phyloP scores from a whole-genome alignment of 2,797 vertebrate genomes.

The Sarcoramphus papa region DNA sequence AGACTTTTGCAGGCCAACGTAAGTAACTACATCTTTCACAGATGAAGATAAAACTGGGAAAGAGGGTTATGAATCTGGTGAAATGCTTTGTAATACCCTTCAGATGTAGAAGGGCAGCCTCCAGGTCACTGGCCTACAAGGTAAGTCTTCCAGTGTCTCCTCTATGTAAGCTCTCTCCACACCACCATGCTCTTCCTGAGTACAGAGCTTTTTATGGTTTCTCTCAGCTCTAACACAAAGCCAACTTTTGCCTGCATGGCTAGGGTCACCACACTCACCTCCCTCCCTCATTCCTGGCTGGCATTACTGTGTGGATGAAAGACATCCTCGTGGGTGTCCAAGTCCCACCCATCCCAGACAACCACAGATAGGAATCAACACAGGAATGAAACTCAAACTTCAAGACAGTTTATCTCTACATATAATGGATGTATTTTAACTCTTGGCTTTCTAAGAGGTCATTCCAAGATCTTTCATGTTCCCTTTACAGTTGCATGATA shows the following conservation, averaged over 20 bases:
- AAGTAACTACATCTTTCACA: background rate
- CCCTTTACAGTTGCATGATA: background rate
- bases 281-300: background rate
- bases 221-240: background rate
- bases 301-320: background rate
- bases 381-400: background rate
- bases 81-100: background rate
- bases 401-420: background rate
- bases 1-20: background rate
- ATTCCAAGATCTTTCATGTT: background rate
- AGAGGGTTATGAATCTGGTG: background rate
- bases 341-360: background rate
- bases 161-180: background rate
- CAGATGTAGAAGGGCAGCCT: background rate
- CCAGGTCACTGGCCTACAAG: background rate
- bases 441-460: background rate
- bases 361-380: background rate
- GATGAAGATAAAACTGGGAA: background rate
- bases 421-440: background rate
- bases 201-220: background rate
- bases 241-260: background rate
- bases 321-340: background rate
- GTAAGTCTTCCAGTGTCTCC: background rate
- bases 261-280: background rate
- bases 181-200: background rate